Conservation (phyloP, 2,113 vertebrate genomes). For the Cheilinus undulatus region DNA sequence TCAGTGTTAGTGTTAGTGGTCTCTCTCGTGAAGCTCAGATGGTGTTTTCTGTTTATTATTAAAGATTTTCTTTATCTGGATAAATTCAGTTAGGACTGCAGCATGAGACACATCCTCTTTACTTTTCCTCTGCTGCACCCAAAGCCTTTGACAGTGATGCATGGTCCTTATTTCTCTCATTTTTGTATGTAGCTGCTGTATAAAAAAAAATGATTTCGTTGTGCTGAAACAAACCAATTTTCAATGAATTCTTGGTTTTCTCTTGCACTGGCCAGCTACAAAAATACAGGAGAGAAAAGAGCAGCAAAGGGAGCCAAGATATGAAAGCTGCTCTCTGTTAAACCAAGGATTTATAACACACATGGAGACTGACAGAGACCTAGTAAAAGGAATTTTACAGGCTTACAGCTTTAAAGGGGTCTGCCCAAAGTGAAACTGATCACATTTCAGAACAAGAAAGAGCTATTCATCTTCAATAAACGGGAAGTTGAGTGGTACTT, state of each 20-base stretch:
- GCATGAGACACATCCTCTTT: constrained; percentile 17
- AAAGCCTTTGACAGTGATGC: constrained; percentile 43
- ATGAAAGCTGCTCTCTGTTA: constrained; percentile 32
- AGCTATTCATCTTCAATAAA: constrained; percentile 32
- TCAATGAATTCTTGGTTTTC: constrained; percentile 29
- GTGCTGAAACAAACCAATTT: constrained; percentile 42
- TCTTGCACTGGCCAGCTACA: neutral
- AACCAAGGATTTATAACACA: constrained; percentile 36
- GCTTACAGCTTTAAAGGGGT: constrained; percentile 38
- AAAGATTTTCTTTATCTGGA: constrained; percentile 41
- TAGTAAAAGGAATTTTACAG: constrained; percentile 14
- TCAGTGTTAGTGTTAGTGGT: too few relatives aligned
- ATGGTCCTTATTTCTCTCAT: constrained; percentile 30
- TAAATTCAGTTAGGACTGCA: constrained; percentile 22
- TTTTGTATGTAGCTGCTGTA: constrained; percentile 35
- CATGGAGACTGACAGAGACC: neutral
- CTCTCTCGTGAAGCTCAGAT: constrained; percentile 64
- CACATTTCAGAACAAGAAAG: constrained; percentile 31
- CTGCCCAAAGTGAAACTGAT: constrained; percentile 47
- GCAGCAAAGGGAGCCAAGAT: constrained; percentile 18
- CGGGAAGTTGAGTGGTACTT: constrained; percentile 34
- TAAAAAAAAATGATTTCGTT: constrained; percentile 39
- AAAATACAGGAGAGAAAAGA: constrained; percentile 5
- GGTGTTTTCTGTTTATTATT: constrained; percentile 49
- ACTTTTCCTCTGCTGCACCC: constrained; percentile 7